phyloP scores from a whole-genome alignment of 2,888 invertebrate genomes.

The Caenorhabditis zanzibari region DNA sequence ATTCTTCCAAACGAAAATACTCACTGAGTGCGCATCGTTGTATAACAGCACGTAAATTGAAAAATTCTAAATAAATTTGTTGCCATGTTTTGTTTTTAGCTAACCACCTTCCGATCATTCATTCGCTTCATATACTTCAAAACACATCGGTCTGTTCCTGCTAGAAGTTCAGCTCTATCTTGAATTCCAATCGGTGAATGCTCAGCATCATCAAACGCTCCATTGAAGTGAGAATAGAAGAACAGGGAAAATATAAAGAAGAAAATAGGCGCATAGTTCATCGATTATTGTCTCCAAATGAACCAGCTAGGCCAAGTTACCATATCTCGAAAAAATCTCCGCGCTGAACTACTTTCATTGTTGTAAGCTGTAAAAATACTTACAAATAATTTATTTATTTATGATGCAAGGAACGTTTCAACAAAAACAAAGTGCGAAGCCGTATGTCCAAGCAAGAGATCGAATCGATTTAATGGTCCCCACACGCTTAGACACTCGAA shows the following conservation, averaged over 20 bases:
- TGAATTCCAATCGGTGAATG: slow-evolving; percentile 24
- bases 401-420: neutral
- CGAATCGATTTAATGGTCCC: slow-evolving; percentile 33
- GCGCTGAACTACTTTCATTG: neutral
- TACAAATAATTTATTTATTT: slow-evolving; percentile 39
- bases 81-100: neutral
- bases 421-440: slow-evolving; percentile 44
- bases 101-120: neutral
- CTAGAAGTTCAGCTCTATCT: slow-evolving; percentile 16
- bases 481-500: slow-evolving; percentile 15
- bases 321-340: slow-evolving; percentile 16
- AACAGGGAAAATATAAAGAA: slow-evolving; percentile 41
- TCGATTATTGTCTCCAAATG: neutral
- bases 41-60: no score
- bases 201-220: slow-evolving; percentile 29
- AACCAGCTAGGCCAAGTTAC: neutral
- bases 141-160: slow-evolving; percentile 34
- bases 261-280: slow-evolving; percentile 34
- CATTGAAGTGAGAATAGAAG: slow-evolving; percentile 45
- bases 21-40: slow-evolving; percentile 36
- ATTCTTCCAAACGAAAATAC: slow-evolving; percentile 38
- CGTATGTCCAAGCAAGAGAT: slow-evolving; percentile 36
- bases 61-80: no score
- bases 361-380: neutral
- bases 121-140: slow-evolving; percentile 7